Percentiles rank a stretch among this genome's conserved stretches.
These are phyloP conservation scores for Haemorhous mexicanus DNA, from an alignment of 2,113 vertebrate species.

Conservation along the genomic window DNA sequence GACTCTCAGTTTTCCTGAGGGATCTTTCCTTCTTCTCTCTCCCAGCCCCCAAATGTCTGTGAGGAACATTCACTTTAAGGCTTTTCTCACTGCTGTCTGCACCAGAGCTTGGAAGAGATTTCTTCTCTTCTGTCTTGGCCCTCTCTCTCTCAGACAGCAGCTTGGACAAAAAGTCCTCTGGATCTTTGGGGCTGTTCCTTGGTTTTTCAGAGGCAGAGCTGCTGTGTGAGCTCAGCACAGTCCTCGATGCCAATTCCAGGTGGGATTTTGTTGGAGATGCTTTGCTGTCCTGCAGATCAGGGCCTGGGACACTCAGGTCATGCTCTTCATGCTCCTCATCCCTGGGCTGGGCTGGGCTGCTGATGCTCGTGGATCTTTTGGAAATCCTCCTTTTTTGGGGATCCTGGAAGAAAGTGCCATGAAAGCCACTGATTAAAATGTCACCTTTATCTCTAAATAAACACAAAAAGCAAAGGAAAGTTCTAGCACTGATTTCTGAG, in stretches of 20 bases:
- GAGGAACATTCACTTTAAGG: not conserved
- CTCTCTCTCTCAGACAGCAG: not conserved
- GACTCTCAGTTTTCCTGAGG: not conserved
- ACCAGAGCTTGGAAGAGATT: not conserved
- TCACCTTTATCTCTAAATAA: not conserved
- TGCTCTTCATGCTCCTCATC: conserved; percentile 15
- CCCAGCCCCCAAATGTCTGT: conserved; percentile 9
- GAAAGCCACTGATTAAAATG: not conserved
- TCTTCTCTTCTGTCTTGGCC: not conserved
- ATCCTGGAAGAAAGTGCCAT: conserved; percentile 70
- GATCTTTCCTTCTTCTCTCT: conserved; percentile 56
- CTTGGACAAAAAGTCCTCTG: not conserved
- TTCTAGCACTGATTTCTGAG: not conserved
- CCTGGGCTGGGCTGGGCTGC: not conserved
- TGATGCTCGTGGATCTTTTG: conserved; percentile 36
- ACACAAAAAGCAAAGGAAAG: not conserved
- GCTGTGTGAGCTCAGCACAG: not conserved
- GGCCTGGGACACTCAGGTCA: not conserved
- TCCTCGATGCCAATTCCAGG: not conserved
- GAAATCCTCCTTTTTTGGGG: conserved; percentile 69
- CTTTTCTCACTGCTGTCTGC: not conserved
- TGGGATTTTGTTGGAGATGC: not conserved
- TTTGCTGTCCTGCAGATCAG: not conserved
- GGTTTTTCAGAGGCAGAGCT: not conserved
- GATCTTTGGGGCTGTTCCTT: not conserved